These are phyloP conservation scores for Dyspetes luteomarginatus DNA, from an alignment of 2,888 invertebrate species.

Conservation along the genomic window DNA sequence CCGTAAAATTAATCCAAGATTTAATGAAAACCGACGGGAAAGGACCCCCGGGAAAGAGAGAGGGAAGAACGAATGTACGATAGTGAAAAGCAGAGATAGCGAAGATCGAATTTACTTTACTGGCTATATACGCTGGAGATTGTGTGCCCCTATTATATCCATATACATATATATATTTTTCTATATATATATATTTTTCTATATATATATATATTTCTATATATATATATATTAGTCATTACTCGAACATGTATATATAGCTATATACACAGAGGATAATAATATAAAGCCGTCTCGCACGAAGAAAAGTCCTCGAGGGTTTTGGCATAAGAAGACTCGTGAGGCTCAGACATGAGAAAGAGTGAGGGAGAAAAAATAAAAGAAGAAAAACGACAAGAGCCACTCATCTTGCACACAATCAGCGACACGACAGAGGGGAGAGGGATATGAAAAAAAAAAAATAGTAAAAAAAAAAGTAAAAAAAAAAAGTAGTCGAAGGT, in stretches of 20 bases:
- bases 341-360: conserved; percentile 7
- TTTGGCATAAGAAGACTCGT: conserved; percentile 24
- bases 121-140: conserved; percentile 28
- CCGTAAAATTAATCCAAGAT: conserved; percentile 64
- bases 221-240: neutral
- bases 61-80: neutral
- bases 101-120: conserved; percentile 59
- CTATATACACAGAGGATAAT: conserved; percentile 20
- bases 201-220: neutral
- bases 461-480: neutral
- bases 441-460: conserved; percentile 11
- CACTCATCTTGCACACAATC: conserved; percentile 45
- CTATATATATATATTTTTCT: neutral
- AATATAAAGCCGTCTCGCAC: conserved; percentile 30
- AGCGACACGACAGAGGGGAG: conserved; percentile 28
- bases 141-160: conserved; percentile 15
- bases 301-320: conserved; percentile 52
- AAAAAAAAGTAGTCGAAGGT: conserved; percentile 26
- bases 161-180: conserved; percentile 3
- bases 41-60: conserved; percentile 23
- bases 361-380: neutral
- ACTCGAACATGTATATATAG: neutral
- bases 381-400: conserved; percentile 22
- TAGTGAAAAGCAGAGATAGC: conserved; percentile 22
- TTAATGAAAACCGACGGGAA: conserved; percentile 64